phyloP scores from a whole-genome alignment of 2,888 invertebrate genomes.

The Philhelius pedissequus region DNA sequence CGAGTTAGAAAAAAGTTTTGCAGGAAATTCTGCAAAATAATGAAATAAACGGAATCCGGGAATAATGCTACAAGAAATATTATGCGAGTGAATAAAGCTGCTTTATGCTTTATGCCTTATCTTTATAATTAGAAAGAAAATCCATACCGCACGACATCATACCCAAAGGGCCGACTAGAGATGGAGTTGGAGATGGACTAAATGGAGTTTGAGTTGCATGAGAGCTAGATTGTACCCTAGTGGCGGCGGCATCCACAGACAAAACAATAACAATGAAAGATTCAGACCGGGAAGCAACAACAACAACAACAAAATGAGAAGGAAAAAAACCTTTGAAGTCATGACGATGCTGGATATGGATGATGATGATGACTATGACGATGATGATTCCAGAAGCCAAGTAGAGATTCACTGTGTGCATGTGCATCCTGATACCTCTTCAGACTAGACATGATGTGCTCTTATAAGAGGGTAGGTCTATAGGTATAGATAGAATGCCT shows the following conservation, averaged over 20 bases:
- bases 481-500: background rate
- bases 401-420: conserved; percentile 21
- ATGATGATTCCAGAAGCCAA: conserved; percentile 42
- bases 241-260: conserved; percentile 65
- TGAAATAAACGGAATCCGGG: background rate
- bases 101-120: conserved; percentile 9
- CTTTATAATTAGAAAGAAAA: conserved; percentile 60
- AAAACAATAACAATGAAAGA: conserved; percentile 62
- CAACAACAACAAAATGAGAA: background rate
- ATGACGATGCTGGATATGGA: conserved; percentile 29
- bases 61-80: conserved; percentile 13
- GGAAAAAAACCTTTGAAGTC: conserved; percentile 54
- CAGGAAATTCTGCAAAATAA: conserved; percentile 6
- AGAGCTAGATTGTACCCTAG: conserved; percentile 31
- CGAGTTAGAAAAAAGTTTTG: conserved; percentile 49
- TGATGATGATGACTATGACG: background rate
- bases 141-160: conserved; percentile 62
- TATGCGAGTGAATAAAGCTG: background rate
- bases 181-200: background rate
- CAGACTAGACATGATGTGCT: conserved; percentile 45
- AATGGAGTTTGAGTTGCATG: background rate
- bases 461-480: conserved; percentile 9
- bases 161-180: conserved; percentile 1
- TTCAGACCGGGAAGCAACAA: conserved; percentile 16
- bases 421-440: conserved; percentile 61